phyloP scores from a whole-genome alignment of 2,113 vertebrate genomes.

The Chauna torquata region DNA sequence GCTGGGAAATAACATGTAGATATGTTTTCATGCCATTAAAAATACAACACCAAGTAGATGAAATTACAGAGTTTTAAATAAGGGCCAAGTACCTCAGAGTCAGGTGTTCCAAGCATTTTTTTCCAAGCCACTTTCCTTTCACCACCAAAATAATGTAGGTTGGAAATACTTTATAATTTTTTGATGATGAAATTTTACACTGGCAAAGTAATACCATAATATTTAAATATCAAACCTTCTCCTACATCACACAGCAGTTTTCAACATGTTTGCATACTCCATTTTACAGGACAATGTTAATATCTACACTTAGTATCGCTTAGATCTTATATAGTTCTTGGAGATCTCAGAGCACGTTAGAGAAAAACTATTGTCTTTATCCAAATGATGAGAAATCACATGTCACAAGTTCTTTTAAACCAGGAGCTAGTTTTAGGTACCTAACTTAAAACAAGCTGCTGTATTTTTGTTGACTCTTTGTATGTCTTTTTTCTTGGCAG shows the following conservation, averaged over 20 bases:
- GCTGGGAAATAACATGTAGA: background rate
- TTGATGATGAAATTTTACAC: background rate
- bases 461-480: background rate
- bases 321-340: background rate
- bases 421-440: background rate
- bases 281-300: background rate
- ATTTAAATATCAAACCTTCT: background rate
- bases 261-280: background rate
- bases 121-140: background rate
- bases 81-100: background rate
- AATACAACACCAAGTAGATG: background rate
- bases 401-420: background rate
- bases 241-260: background rate
- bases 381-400: background rate
- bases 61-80: background rate
- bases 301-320: background rate
- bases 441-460: background rate
- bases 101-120: background rate
- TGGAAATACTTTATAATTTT: background rate
- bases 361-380: background rate
- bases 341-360: background rate
- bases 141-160: background rate
- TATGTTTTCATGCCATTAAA: background rate
- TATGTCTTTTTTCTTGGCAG: background rate
- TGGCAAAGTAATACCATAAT: background rate